These are phyloP conservation scores for Candidula unifasciata DNA, from an alignment of 2,888 invertebrate genomes.

Conservation along the genomic window DNA sequence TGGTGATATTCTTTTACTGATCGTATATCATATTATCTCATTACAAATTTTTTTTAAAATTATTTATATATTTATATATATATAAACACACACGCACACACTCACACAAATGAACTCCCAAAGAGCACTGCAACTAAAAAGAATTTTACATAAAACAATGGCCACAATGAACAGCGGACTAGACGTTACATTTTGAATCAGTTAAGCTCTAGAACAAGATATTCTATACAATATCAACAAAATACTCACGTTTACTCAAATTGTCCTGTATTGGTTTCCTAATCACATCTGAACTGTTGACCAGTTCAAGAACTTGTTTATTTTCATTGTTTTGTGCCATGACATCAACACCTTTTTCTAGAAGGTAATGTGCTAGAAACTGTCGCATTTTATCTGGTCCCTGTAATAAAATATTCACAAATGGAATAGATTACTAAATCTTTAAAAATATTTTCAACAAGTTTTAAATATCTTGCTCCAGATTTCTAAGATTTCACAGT, in stretches of 20 bases:
- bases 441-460: background rate
- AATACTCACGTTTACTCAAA: slow-evolving; percentile 3
- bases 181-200: too few species aligned
- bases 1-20: too few species aligned
- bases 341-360: slow-evolving; percentile 40
- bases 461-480: too few species aligned
- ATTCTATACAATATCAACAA: background rate
- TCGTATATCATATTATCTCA: too few species aligned
- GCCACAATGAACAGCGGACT: too few species aligned
- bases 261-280: background rate
- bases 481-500: too few species aligned
- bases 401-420: slow-evolving; percentile 7
- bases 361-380: slow-evolving; percentile 14
- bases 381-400: slow-evolving; percentile 32
- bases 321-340: slow-evolving; percentile 7
- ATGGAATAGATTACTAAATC: background rate
- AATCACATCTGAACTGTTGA: slow-evolving; percentile 9
- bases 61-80: too few species aligned
- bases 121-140: too few species aligned
- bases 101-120: too few species aligned
- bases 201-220: background rate
- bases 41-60: too few species aligned
- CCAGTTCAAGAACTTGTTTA: slow-evolving; percentile 25
- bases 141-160: too few species aligned
- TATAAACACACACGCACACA: too few species aligned